These are phyloP conservation scores for Stomatorhinus walkeri DNA, from an alignment of 2,797 vertebrate species.

Conservation along the genomic window DNA sequence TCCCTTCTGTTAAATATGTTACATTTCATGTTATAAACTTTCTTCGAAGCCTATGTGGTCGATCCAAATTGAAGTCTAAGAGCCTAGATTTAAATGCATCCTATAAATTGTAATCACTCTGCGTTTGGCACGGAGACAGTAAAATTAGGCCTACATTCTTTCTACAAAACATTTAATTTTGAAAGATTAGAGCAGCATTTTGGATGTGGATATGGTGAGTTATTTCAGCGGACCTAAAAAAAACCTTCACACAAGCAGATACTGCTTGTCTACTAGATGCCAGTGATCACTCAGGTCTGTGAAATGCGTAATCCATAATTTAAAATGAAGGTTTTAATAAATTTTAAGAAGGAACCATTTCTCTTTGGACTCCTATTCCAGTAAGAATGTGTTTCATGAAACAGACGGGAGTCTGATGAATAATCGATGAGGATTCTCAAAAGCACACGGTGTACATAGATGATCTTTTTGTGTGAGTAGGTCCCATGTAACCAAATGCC, in stretches of 20 bases:
- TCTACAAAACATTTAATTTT: background rate
- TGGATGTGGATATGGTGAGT: background rate
- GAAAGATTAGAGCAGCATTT: background rate
- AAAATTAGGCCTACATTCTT: background rate
- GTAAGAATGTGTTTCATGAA: background rate
- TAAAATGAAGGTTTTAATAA: background rate
- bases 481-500: background rate
- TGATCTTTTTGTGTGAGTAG: background rate
- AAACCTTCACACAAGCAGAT: background rate
- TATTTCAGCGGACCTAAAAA: background rate
- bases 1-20: background rate
- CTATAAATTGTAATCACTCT: conserved; percentile 5
- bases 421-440: background rate
- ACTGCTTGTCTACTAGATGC: background rate
- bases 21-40: background rate
- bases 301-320: background rate
- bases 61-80: background rate
- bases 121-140: background rate
- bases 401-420: background rate
- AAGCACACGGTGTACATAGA: background rate
- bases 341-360: background rate
- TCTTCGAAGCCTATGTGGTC: background rate
- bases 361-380: background rate
- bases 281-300: background rate
- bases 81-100: background rate